A percentile compares a stretch with the other conserved stretches of the same genome.
Evolutionary conservation across 2,113 vertebrate genomes (phyloP).

Genomic region (Motacilla alba): DNA sequence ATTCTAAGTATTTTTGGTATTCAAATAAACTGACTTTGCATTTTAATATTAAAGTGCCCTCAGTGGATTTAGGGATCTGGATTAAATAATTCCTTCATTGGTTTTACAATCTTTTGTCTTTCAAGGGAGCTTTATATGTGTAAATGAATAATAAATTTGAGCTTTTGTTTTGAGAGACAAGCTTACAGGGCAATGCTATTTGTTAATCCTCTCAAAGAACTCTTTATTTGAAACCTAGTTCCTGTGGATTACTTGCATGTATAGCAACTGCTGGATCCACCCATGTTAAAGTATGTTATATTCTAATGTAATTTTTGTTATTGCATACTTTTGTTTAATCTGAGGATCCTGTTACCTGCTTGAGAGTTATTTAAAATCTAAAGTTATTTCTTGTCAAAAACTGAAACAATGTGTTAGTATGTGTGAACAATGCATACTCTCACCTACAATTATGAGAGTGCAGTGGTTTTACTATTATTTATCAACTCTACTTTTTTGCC

Average conservation of each 20-base stretch:
- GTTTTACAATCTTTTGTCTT: slow-evolving; percentile 39
- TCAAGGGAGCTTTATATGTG: slow-evolving; percentile 27
- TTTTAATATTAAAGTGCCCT: background rate
- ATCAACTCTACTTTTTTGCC: background rate
- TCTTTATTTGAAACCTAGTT: slow-evolving; percentile 21
- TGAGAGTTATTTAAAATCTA: background rate
- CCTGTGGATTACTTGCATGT: slow-evolving; percentile 1
- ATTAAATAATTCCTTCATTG: slow-evolving; percentile 24
- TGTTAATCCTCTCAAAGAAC: slow-evolving; percentile 41
- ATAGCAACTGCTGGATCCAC: background rate
- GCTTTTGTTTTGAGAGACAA: slow-evolving; percentile 40
- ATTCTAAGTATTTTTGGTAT: slow-evolving; percentile 5
- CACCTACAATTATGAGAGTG: background rate
- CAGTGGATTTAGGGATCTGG: background rate
- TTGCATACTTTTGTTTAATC: background rate
- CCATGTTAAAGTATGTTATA: background rate
- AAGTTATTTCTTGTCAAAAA: background rate
- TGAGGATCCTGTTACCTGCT: background rate
- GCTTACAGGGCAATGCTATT: background rate
- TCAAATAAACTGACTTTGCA: slow-evolving; percentile 18
- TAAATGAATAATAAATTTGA: slow-evolving; percentile 49
- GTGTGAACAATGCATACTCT: background rate
- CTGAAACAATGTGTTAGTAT: background rate
- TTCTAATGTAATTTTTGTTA: background rate
- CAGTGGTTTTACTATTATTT: background rate